Conservation (phyloP, 1,140 invertebrate species). For the Latrodectus geometricus region DNA sequence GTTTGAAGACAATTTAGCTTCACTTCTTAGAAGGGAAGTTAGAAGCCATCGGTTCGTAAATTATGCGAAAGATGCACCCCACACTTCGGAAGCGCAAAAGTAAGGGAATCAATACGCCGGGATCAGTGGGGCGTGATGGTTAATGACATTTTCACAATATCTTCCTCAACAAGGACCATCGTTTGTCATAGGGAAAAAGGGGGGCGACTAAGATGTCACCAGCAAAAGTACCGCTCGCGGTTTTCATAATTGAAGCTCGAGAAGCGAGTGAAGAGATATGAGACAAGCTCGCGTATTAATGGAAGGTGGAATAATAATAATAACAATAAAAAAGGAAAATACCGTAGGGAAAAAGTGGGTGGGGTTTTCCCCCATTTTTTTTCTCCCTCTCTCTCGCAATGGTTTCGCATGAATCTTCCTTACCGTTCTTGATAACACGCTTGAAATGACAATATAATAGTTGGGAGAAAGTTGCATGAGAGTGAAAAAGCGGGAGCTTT, state of each 20-base stretch:
- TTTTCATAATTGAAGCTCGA: constrained; percentile 19
- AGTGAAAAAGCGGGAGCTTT: too few species aligned
- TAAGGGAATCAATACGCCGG: background rate
- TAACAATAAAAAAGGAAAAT: background rate
- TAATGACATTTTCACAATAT: constrained; percentile 35
- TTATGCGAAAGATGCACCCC: background rate
- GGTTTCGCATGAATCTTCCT: background rate
- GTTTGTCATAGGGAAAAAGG: constrained; percentile 2
- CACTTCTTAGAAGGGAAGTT: background rate
- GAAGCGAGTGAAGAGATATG: background rate
- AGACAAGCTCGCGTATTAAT: background rate
- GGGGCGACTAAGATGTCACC: constrained; percentile 10
- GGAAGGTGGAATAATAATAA: background rate
- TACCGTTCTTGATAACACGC: background rate
- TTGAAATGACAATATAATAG: constrained; percentile 26
- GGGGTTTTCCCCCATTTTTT: background rate
- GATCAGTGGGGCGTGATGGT: constrained; percentile 21
- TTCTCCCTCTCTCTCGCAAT: background rate
- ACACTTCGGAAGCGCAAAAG: background rate
- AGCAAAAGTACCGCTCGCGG: constrained; percentile 17
- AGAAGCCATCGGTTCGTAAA: background rate
- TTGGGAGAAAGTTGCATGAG: background rate
- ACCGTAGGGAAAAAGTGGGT: background rate
- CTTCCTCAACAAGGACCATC: constrained; percentile 26
- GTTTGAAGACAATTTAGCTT: background rate